Base-by-base conservation (phyloP, 2,113 vertebrate genomes). In the Corythoichthys intestinalis region DNA sequence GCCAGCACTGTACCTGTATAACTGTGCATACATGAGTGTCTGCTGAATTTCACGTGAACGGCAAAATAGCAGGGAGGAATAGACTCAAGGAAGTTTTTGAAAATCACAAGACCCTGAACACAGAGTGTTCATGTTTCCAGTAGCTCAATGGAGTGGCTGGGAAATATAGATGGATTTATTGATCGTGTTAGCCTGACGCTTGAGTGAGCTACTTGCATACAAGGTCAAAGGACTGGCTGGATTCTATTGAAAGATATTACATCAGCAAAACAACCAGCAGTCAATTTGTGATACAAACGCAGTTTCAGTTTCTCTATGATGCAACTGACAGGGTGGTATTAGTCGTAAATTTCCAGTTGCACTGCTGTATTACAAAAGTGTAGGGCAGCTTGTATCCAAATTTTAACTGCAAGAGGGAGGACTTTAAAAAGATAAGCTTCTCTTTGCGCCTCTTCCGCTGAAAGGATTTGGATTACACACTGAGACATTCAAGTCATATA, bases 401-500 rank as follows among this genome's bases (percentile, higher is more conserved):
- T 11, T 77, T 71, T 68, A 61, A 35, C 77, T 59, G 82, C 53
- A 65, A 65, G 71, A 53, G 57, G 78, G 70, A 56, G 77, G 74
- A 78, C 72, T 75, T 74, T 70, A 76, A 78, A 83, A 82, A 67
- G 74, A 52, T 76, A 78, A 83, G 80, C 11, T 61, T 46, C 68
- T 58, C 48, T 70, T 35, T 64, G 54, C 69, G 73, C 60, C 73
- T 66, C 72, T 78, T 74, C 65, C 74, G 64, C 70, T 49, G 52
- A 38, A 67, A 75, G 80, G 82, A 85, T 87, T 80, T 81, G 67
- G 79, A 86, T 83, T 83, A 82, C 28, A n/a, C 61, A 56, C 44
- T 0, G 71, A 73, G 69, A 58, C 39, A 71, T 38, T 52, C 69
- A 62, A 61, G 46, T 75, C 65, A 54, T 69, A 79, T 65, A 73